phyloP scores from a whole-genome alignment of 2,113 vertebrate genomes.

The Pandion haliaetus region DNA sequence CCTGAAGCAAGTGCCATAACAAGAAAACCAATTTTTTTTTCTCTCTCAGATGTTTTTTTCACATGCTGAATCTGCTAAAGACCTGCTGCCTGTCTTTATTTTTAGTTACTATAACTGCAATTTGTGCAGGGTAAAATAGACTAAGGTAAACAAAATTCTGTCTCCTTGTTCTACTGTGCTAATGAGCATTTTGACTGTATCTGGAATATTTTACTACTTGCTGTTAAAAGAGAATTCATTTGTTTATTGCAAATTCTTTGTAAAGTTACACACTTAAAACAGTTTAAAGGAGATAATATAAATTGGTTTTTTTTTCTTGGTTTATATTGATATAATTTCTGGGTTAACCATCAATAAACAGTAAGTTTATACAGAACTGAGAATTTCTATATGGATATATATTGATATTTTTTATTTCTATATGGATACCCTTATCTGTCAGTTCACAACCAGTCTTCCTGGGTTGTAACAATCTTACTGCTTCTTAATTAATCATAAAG shows the following conservation, averaged over 20 bases:
- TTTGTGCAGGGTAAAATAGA: neutral
- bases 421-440: neutral
- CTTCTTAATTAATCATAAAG: neutral
- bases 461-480: neutral
- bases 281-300: neutral
- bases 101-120: neutral
- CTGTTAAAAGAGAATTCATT: neutral
- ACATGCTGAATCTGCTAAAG: neutral
- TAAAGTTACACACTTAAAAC: neutral
- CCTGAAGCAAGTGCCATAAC: neutral
- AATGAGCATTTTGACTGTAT: neutral
- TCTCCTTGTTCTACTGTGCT: neutral
- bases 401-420: neutral
- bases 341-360: neutral
- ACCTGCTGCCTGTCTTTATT: neutral
- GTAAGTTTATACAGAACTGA: neutral
- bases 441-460: neutral
- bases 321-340: neutral
- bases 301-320: fast-evolving
- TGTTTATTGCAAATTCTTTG: neutral
- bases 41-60: neutral
- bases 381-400: neutral
- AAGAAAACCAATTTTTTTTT: neutral
- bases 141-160: neutral
- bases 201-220: neutral